Percentiles rank a stretch among this genome's conserved stretches.
phyloP scores from a whole-genome alignment of 2,113 vertebrate genomes.

The Nesospiza acunhae region DNA sequence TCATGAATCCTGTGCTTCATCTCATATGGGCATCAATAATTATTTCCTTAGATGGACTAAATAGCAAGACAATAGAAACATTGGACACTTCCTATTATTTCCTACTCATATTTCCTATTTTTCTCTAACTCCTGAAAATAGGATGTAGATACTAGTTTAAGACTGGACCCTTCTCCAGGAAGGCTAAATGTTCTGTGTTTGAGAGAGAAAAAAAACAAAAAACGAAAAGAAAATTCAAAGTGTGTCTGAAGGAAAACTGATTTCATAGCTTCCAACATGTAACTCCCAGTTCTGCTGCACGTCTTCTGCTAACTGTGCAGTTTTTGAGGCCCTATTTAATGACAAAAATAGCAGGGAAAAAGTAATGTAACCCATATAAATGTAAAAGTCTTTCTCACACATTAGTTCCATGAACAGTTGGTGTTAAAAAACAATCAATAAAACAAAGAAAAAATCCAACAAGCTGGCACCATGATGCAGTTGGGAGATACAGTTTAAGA shows the following conservation, averaged over 20 bases:
- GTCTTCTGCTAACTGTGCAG: not conserved
- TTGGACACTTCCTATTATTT: not conserved
- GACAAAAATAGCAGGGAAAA: not conserved
- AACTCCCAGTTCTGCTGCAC: not conserved
- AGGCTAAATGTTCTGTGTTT: not conserved
- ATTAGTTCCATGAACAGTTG: not conserved
- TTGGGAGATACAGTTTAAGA: not conserved
- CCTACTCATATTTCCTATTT: not conserved
- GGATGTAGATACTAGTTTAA: not conserved
- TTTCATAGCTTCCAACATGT: not conserved
- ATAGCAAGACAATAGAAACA: not conserved
- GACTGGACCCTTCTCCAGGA: not conserved
- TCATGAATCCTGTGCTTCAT: not conserved
- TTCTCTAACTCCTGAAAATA: not conserved
- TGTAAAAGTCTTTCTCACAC: not conserved
- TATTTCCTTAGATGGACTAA: not conserved
- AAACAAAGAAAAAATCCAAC: not conserved
- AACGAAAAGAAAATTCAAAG: not conserved
- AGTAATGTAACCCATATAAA: not conserved
- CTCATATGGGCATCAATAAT: not conserved
- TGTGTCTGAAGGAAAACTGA: not conserved
- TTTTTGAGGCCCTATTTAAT: not conserved
- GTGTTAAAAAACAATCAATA: not conserved
- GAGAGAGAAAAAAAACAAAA: not conserved
- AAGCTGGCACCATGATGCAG: not conserved